Conservation (phyloP, 2,888 invertebrate species). For the Oxycera nigricornis region DNA sequence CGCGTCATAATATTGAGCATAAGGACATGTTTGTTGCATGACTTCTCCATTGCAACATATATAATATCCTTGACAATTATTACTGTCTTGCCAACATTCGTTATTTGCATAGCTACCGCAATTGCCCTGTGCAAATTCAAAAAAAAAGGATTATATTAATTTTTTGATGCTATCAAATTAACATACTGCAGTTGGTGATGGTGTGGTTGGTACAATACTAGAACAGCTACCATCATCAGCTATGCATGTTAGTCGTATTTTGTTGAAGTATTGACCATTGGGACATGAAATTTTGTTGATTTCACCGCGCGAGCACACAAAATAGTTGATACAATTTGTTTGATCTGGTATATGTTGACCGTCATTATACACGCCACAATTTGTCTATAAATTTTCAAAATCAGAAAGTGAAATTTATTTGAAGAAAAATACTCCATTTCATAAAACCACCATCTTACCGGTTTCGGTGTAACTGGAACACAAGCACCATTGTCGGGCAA, state of each 20-base stretch:
- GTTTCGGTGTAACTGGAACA: not conserved
- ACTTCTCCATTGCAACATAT: slow-evolving; percentile 53
- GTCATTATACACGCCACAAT: slow-evolving; percentile 12
- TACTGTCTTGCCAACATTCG: slow-evolving; percentile 45
- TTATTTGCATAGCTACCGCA: slow-evolving; percentile 3
- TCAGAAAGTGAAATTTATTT: no score
- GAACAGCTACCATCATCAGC: slow-evolving; percentile 28
- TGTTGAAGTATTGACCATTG: slow-evolving; percentile 8
- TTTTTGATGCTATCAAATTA: not conserved
- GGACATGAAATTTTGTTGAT: not conserved
- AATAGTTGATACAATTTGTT: slow-evolving; percentile 53
- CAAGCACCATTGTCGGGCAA: slow-evolving; percentile 41
- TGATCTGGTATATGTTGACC: slow-evolving; percentile 51
- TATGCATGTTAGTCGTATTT: not conserved
- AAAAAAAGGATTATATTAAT: not conserved
- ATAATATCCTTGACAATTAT: slow-evolving; percentile 56
- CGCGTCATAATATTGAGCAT: slow-evolving; percentile 58
- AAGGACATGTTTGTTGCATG: slow-evolving; percentile 55
- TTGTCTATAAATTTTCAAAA: not conserved
- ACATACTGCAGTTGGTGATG: not conserved
- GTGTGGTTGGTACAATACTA: not conserved
- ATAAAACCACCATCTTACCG: not conserved
- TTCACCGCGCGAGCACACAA: slow-evolving; percentile 52
- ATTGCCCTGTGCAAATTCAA: not conserved
- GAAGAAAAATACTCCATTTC: no score